Evolutionary conservation across 2,797 vertebrate species (phyloP), one percentile per base, ranked within the genome.

Genomic region (Hoplostethus atlanticus): DNA sequence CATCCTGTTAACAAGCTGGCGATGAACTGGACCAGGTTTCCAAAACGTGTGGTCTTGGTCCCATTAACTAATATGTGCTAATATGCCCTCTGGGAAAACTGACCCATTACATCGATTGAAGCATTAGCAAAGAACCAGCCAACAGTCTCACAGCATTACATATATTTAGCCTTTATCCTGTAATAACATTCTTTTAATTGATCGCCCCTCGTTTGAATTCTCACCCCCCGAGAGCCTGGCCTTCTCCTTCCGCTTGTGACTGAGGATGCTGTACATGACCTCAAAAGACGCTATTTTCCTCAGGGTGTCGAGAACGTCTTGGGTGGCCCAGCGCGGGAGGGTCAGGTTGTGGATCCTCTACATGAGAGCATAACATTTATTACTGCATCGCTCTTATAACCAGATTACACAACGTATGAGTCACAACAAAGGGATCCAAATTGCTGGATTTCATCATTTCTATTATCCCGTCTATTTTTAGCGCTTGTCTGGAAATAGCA

Each of bases 211-310:
- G 71, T 69, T 47, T 66, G 72, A 78, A 48, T 68, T 60, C 91
- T 95, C 91, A 97, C 96, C 97, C 89, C 97, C 97, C 5, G 96
- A 96, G 58, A 97, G 93, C 79, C 95, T 91, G 68, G 96, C 95
- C 85, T 97, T 97, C 84, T 97, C 96, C 87, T 94, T 92, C 13
- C 92, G 91, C 85, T 95, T 96, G 83, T 97, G 91, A 86, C 95
- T 87, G 70, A 95, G 92, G 86, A 95, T 95, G 66, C 95, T 77
- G 4, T 94, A 94, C 15, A 92, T 84, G 73, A 97, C 86, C 71
- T 94, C 92, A 64, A 97, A 92, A 65, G 95, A 95, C 48, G 95
- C 91, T 12, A 97, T 86, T 83, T 94, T 89, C 90, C 79, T 91
- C 91, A 97, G 90, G 86, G 95, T 96, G 31, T 84, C 53, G 46